These are phyloP conservation scores for Momotus momota DNA, from an alignment of 2,797 vertebrate genomes.

Conservation along the genomic window DNA sequence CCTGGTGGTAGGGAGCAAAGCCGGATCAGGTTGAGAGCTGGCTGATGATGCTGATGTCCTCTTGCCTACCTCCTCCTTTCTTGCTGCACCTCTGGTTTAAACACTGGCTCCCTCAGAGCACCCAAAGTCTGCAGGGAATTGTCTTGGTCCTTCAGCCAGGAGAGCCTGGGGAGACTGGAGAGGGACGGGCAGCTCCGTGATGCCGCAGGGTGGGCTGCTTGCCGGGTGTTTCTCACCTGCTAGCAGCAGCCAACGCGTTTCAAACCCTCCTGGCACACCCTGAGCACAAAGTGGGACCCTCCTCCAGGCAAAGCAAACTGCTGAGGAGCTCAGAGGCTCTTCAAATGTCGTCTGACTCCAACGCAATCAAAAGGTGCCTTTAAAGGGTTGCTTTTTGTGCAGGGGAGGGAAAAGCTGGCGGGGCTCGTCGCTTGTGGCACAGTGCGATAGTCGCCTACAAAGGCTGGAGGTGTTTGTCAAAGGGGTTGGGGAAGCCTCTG, in stretches of 20 bases:
- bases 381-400: background rate
- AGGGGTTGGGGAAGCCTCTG: background rate
- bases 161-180: fast-evolving
- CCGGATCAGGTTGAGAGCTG: background rate
- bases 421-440: background rate
- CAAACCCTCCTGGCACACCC: background rate
- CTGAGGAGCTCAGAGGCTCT: background rate
- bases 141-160: background rate
- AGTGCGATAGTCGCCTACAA: background rate
- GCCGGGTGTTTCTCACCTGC: background rate
- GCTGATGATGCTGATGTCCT: background rate
- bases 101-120: background rate
- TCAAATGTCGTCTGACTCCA: fast-evolving
- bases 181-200: fast-evolving
- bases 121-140: background rate
- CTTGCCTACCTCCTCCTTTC: background rate
- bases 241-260: background rate
- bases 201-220: background rate
- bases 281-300: fast-evolving
- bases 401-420: background rate
- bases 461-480: slow-evolving; percentile 25
- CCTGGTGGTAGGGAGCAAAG: fast-evolving
- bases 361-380: background rate
- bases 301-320: background rate
- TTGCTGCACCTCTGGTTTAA: background rate